Evolutionary conservation across 2,888 invertebrate genomes (phyloP).

Genomic region (Notodonta ziczac): DNA sequence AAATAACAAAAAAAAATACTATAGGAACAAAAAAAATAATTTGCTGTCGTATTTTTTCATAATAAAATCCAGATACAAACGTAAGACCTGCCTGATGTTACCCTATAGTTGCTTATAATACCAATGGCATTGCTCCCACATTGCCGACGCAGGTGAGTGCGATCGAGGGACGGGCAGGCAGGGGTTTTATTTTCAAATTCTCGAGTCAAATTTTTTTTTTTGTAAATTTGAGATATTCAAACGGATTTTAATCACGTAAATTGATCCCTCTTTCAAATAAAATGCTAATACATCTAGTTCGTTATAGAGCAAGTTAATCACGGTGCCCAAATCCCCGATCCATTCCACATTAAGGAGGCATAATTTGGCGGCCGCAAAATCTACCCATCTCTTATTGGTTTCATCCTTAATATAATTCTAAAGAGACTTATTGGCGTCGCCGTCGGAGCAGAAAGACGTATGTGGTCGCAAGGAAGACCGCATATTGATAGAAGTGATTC

Average conservation of each 20-base stretch:
- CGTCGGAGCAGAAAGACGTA: conserved; percentile 71
- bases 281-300: conserved; percentile 11
- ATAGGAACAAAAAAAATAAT: no score
- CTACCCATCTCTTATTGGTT: conserved; percentile 64
- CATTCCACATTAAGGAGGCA: conserved; percentile 37
- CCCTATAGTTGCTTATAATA: no score
- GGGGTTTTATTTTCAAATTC: no score
- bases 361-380: conserved; percentile 59
- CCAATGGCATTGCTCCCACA: no score
- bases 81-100: no score
- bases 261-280: neutral
- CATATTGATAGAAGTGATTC: conserved; percentile 71
- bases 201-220: no score
- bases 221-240: no score
- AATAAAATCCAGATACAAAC: no score
- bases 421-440: conserved; percentile 69
- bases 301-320: conserved; percentile 34
- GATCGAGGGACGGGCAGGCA: no score
- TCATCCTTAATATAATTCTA: conserved; percentile 79
- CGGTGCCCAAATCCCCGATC: conserved; percentile 35
- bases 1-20: no score
- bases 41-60: no score
- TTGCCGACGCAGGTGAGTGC: no score
- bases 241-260: neutral
- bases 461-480: conserved; percentile 63